Percentiles rank a stretch among this genome's conserved stretches.
phyloP scores from a whole-genome alignment of 2,113 vertebrate genomes.

The Ctenodactylus gundi region DNA sequence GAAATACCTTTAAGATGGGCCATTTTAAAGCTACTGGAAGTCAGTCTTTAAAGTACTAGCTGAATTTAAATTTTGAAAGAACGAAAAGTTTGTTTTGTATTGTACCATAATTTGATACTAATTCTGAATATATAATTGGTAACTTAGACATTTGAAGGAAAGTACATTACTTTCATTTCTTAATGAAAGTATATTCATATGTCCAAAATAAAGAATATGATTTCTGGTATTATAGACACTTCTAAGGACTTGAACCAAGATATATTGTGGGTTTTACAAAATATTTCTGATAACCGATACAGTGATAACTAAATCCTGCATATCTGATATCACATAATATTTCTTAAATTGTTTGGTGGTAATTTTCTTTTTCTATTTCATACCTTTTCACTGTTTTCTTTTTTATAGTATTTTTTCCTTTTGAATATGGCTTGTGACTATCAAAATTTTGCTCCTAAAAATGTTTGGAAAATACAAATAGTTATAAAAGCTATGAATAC shows the following conservation, averaged over 20 bases:
- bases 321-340: background rate
- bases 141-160: background rate
- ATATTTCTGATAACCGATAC: background rate
- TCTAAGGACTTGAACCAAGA: background rate
- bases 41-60: background rate
- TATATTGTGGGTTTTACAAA: background rate
- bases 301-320: background rate
- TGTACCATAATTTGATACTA: background rate
- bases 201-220: background rate
- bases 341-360: background rate
- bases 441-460: slow-evolving; percentile 22
- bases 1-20: background rate
- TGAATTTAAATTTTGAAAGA: background rate
- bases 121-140: background rate
- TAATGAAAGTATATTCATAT: background rate
- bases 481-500: background rate
- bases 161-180: background rate
- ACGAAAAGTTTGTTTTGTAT: background rate
- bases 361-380: background rate
- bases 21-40: background rate
- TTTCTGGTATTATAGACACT: background rate
- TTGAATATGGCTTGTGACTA: background rate
- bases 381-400: background rate
- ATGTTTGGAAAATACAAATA: slow-evolving; percentile 17
- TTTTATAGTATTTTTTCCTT: slow-evolving; percentile 40